Conservation (phyloP, 2,888 invertebrate genomes). For the Epistrophella euchroma region DNA sequence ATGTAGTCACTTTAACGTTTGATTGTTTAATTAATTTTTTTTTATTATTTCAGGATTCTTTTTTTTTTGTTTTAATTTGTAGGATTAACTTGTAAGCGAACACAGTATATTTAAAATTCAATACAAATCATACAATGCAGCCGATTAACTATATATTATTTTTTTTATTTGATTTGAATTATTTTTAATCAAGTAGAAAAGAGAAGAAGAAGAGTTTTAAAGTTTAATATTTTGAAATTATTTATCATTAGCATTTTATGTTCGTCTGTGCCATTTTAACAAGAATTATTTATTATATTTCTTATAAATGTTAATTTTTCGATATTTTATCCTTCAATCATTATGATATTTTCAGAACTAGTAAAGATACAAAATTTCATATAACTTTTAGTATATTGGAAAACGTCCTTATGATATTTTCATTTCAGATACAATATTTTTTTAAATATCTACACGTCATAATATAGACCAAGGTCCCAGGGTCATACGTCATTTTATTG, state of each 20-base stretch:
- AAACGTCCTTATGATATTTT: too few species aligned
- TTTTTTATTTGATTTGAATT: neutral
- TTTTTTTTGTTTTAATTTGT: neutral
- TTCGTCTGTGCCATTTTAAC: slow-evolving; percentile 36
- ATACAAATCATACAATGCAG: neutral
- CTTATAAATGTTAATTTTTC: neutral
- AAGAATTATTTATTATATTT: neutral
- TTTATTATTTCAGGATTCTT: neutral
- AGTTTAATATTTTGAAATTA: slow-evolving; percentile 38
- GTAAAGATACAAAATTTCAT: neutral
- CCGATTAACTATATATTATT: neutral
- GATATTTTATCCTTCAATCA: slow-evolving; percentile 6
- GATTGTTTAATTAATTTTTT: slow-evolving; percentile 7
- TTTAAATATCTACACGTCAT: too few species aligned
- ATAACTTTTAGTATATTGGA: too few species aligned
- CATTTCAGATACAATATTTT: too few species aligned
- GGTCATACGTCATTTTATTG: too few species aligned
- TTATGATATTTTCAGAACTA: neutral
- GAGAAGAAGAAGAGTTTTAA: slow-evolving; percentile 63
- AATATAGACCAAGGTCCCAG: too few species aligned
- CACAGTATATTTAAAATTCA: slow-evolving; percentile 2
- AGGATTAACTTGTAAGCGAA: neutral
- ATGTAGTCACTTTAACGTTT: neutral
- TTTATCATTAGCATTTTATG: slow-evolving; percentile 60
- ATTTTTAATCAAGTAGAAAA: slow-evolving; percentile 56